phyloP scores from a whole-genome alignment of 1,140 invertebrate species.

The Chrysopa pallens region DNA sequence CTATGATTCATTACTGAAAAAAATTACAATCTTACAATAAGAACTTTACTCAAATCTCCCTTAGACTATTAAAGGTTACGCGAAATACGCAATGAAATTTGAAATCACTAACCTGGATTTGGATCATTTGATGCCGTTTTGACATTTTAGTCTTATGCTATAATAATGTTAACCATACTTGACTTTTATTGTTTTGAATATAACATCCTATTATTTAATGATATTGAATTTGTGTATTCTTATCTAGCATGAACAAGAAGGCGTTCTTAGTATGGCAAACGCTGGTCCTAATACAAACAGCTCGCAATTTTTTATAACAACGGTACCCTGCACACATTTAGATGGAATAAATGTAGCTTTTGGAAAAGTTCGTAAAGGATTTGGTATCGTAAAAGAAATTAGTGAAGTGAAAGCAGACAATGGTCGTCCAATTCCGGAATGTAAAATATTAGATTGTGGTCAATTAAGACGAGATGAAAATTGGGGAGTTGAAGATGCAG shows the following conservation, averaged over 20 bases:
- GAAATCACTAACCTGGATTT: background rate
- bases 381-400: conserved; percentile 46
- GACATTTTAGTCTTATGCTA: too few relatives aligned
- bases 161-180: too few relatives aligned
- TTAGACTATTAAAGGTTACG: too few relatives aligned
- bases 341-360: conserved; percentile 85
- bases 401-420: conserved; percentile 33
- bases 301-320: conserved; percentile 90
- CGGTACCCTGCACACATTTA: conserved; percentile 63
- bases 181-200: too few relatives aligned
- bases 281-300: conserved; percentile 75
- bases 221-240: too few relatives aligned
- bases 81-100: too few relatives aligned
- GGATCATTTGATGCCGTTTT: conserved; percentile 5
- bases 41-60: too few relatives aligned
- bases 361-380: conserved; percentile 57
- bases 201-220: too few relatives aligned
- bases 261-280: conserved; percentile 82
- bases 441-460: conserved; percentile 51
- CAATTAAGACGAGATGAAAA: conserved; percentile 37
- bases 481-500: conserved; percentile 47
- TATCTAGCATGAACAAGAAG: conserved; percentile 39
- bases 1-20: too few relatives aligned
- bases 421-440: conserved; percentile 37
- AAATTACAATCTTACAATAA: too few relatives aligned